A percentile compares a stretch with the other conserved stretches of the same genome.
phyloP scores from a whole-genome alignment of 35 echinoderm and acorn worm species.

The Lytechinus variegatus region DNA sequence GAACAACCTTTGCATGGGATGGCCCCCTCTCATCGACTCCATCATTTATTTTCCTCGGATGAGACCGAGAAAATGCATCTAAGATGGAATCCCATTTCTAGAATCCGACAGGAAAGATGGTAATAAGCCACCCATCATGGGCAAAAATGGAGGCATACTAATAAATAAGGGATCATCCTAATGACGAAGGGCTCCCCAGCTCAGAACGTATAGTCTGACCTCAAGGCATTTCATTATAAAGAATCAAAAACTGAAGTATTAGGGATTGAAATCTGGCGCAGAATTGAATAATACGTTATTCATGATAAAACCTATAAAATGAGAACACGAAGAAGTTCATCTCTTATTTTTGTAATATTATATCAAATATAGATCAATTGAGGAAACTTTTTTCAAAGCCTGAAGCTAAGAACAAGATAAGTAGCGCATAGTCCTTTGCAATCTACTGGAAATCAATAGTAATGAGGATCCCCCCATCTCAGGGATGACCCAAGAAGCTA shows the following conservation, averaged over 20 bases:
- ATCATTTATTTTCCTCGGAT: neutral
- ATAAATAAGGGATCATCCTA: conserved; percentile 13
- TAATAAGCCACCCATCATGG: conserved; percentile 9
- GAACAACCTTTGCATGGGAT: neutral
- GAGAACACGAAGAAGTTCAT: neutral
- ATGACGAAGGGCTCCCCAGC: neutral
- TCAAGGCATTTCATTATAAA: neutral
- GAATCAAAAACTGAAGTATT: neutral
- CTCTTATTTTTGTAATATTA: neutral
- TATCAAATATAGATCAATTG: neutral
- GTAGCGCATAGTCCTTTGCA: neutral
- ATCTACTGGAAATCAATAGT: neutral
- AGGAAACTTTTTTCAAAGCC: neutral
- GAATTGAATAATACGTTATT: neutral
- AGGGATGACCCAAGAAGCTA: neutral
- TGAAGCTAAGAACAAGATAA: neutral
- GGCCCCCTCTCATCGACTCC: neutral
- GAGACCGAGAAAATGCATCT: neutral
- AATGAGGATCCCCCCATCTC: neutral
- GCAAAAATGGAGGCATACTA: conserved; percentile 1
- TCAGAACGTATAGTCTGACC: neutral
- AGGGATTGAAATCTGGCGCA: neutral
- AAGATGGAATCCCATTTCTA: neutral
- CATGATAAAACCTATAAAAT: neutral
- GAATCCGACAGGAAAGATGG: neutral